Base-by-base conservation (phyloP, 2,797 vertebrate genomes). In the Micrastur ruficollis region DNA sequence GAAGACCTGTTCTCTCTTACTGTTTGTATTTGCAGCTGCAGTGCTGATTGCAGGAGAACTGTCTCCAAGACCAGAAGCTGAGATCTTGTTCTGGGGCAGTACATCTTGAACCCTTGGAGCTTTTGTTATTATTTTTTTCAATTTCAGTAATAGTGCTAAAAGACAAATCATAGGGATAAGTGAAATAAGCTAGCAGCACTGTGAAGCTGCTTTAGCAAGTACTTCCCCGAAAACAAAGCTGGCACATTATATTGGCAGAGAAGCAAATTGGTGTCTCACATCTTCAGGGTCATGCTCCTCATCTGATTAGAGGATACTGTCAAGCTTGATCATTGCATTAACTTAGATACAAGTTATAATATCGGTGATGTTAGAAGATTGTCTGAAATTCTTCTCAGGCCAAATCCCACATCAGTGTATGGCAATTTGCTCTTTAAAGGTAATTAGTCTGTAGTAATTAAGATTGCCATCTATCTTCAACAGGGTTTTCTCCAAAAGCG, bases 11-110 rank as follows among this genome's bases (percentile, higher is more conserved):
- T 90, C 80, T 82, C 56, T 86, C 71, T 75, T 72, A 59, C 83
- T 95, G 84, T 93, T 95, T 90, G 40, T 78, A 19, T 95, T 94
- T 91, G 87, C 63, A 93, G 46, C 49, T 81, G 59, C 87, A 74
- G 55, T 84, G 70, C 59, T 90, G 82, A 82, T 84, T 93, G 80
- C 36, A 50, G 78, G 79, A 83, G 74, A 86, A 50, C 79, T 79
- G 50, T 89, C 65, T 90, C 50, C 58, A 72, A 80, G 72, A 76
- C 27, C 58, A 96, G 71, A 93, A 88, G 86, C 32, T 21, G 84
- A 81, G 71, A 59, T 63, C 71, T 96, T 81, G 26, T 89, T 75
- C 66, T 88, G 85, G 66, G 86, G 88, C 83, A 88, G 68, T 81
- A 68, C 55, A 56, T 92, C 36, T 83, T 62, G 62, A 94, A 81